Base-by-base conservation (phyloP, 2,113 vertebrate species). In the Dasyprocta punctata region DNA sequence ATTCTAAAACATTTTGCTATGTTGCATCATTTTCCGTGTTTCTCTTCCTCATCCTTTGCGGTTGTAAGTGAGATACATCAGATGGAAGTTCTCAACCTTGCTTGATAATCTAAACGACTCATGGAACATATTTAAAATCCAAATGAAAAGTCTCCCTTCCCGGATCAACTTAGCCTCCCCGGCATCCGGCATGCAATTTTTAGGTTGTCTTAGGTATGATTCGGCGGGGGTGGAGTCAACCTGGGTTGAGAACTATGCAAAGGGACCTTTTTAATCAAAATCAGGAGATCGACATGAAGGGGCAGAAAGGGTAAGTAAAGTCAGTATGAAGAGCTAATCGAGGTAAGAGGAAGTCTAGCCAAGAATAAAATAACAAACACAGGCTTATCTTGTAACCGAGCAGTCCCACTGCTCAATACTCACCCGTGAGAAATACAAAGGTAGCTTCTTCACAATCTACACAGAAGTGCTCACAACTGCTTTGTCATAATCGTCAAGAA, bases 171-270 rank as follows among this genome's bases (percentile, higher is more conserved):
- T 1, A 63, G 22, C 16, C 8, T 8, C 82, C 41, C 10, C 20
- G 9, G 24, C 13, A 0, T 5, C 47, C 6, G 14, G 5, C 5
- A 5, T 20, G 22, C 1, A 22, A 77, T 7, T 36, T 63, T n/a
- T 19, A 41, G 17, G 10, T 0, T 36, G 10, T 19, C 3, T n/a
- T 33, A 17, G 24, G 69, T 11, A 3, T 3, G 19, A 84, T 14
- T 28, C 54, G 13, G 47, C 36, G 17, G 61, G 7, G 33, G 81
- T 44, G 14, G 14, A 13, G 11, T 63, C 10, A 6, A 5, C 47
- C 11, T 24, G 44, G 24, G 16, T 7, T 82, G 60, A 63, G 54
- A 91, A 47, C 56, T 33, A 56, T 2, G 9, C 24, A 17, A 36
- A 77, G n/a, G 41, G 52, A 24, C 8, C 4, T 26, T 56, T 56